phyloP scores from a whole-genome alignment of 2,797 vertebrate species.

The Phoebastria nigripes region DNA sequence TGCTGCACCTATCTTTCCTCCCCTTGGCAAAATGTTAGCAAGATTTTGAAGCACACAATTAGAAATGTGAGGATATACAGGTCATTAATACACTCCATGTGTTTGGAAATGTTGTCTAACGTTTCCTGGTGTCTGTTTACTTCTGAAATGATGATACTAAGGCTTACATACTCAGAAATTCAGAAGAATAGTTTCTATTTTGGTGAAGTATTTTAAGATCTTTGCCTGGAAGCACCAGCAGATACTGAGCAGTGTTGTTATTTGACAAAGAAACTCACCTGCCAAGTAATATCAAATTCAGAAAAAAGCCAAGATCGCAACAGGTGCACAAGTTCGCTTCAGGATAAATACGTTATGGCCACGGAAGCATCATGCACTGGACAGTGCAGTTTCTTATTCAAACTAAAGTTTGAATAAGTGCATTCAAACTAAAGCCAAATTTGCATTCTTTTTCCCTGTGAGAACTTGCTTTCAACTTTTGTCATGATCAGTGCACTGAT shows the following conservation, averaged over 20 bases:
- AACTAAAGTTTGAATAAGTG: too few relatives aligned
- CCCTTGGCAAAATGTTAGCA: neutral
- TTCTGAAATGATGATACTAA: neutral
- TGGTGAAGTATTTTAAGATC: neutral
- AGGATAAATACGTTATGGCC: neutral
- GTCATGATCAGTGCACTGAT: neutral
- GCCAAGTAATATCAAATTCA: neutral
- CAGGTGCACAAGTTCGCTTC: neutral
- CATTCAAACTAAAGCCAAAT: neutral
- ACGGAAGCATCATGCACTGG: neutral
- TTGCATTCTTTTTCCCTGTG: neutral
- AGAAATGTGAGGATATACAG: neutral
- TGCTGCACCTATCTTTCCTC: neutral
- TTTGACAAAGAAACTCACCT: neutral
- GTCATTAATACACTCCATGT: neutral
- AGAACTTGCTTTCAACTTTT: neutral
- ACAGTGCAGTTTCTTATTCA: neutral
- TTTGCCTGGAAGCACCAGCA: neutral
- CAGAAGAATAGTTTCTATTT: neutral
- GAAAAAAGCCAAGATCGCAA: neutral
- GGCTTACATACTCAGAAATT: neutral
- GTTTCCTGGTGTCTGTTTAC: neutral
- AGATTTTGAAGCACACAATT: neutral
- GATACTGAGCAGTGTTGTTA: neutral
- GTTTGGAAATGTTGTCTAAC: neutral